These are phyloP conservation scores for Isichthys henryi DNA, from an alignment of 2,113 vertebrate genomes.

Conservation along the genomic window DNA sequence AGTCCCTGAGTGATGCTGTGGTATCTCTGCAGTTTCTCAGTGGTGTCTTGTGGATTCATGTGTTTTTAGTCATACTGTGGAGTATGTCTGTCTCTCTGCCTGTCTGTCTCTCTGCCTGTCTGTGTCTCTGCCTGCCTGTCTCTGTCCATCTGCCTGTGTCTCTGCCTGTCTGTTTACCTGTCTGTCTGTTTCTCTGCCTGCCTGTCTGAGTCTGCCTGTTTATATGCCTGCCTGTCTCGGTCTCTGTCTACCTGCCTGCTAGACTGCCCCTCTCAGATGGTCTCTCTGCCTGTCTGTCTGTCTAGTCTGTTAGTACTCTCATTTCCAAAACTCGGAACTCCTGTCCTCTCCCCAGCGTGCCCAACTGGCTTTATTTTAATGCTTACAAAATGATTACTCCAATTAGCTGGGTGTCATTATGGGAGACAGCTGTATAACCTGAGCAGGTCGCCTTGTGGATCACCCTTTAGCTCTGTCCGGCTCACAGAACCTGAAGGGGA, in stretches of 20 bases:
- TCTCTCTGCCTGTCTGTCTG: neutral
- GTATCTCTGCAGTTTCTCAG: neutral
- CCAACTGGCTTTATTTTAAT: neutral
- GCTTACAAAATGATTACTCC: neutral
- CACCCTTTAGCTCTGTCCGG: neutral
- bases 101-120: neutral
- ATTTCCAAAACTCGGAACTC: neutral
- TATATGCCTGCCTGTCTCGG: too few relatives aligned
- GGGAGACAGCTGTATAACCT: neutral
- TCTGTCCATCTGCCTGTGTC: too few relatives aligned
- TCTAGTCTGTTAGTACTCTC: too few relatives aligned
- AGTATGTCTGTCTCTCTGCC: neutral
- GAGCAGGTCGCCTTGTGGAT: neutral
- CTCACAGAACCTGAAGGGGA: neutral
- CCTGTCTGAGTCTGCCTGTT: neutral
- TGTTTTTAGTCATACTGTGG: neutral
- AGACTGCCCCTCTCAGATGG: too few relatives aligned
- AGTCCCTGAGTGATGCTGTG: neutral
- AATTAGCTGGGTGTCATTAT: neutral
- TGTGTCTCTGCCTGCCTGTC: neutral
- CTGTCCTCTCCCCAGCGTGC: neutral
- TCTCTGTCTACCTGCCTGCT: neutral
- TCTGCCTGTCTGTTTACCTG: too few relatives aligned
- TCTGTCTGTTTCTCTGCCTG: too few relatives aligned
- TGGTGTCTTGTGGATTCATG: neutral